phyloP scores from a whole-genome alignment of 2,888 invertebrate species.

The Pegoplata infirma region DNA sequence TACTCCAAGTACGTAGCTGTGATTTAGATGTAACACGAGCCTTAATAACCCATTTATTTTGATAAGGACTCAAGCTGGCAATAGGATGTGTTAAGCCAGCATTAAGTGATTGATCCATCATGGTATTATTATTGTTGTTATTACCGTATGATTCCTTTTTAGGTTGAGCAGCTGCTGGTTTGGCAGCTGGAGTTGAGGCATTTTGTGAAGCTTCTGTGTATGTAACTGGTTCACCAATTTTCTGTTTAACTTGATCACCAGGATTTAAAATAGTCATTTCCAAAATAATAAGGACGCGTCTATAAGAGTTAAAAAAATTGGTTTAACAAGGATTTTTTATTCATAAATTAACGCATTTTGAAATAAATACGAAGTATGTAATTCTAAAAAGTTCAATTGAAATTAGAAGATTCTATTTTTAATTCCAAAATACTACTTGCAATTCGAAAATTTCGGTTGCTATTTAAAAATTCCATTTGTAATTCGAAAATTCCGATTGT shows the following conservation, averaged over 20 bases:
- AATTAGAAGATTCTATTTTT: too few relatives aligned
- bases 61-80: constrained; percentile 92
- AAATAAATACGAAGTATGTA: too few relatives aligned
- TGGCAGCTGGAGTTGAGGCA: constrained; percentile 6
- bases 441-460: too few relatives aligned
- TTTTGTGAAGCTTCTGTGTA: constrained; percentile 75
- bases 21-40: constrained; percentile 92
- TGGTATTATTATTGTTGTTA: constrained; percentile 64
- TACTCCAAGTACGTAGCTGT: constrained; percentile 91
- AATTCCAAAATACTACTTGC: too few relatives aligned
- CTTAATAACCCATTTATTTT: constrained; percentile 96
- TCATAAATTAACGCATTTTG: too few relatives aligned
- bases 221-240: constrained; percentile 90
- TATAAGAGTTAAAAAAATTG: too few relatives aligned
- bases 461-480: too few relatives aligned
- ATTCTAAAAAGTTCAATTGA: too few relatives aligned
- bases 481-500: too few relatives aligned
- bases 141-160: constrained; percentile 57
- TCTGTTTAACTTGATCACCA: constrained; percentile 85
- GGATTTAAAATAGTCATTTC: constrained; percentile 86
- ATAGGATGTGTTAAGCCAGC: constrained; percentile 82
- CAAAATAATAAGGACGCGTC: constrained; percentile 90
- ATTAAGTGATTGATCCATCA: constrained; percentile 75
- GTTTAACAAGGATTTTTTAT: too few relatives aligned
- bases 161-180: constrained; percentile 63